These are phyloP conservation scores for Pica pica DNA, from an alignment of 2,113 vertebrate genomes.

Conservation along the genomic window DNA sequence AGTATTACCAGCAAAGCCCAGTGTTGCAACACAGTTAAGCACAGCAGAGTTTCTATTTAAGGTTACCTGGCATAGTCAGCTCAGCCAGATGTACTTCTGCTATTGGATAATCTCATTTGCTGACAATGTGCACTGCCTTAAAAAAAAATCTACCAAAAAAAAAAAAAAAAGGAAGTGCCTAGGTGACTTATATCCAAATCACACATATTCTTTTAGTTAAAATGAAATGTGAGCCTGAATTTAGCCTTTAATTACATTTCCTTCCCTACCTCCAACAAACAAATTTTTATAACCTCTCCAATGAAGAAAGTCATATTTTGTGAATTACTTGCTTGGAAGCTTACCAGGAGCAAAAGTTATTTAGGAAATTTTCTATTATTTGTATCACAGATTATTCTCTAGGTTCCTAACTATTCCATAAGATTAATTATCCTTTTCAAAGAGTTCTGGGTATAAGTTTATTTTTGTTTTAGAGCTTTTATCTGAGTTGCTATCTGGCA, in stretches of 20 bases:
- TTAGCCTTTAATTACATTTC: conserved; percentile 81
- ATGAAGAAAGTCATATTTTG: conserved; percentile 72
- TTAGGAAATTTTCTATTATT: conserved; percentile 73
- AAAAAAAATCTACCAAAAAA: not conserved
- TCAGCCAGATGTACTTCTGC: conserved; percentile 72
- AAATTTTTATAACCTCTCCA: conserved; percentile 74
- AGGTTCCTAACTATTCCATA: not conserved
- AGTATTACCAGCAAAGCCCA: conserved; percentile 69
- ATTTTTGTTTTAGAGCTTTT: conserved; percentile 35
- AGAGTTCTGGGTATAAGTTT: not conserved
- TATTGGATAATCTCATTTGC: conserved; percentile 73
- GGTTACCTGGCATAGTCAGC: conserved; percentile 73
- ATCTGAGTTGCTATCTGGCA: conserved; percentile 24
- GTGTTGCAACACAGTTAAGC: conserved; percentile 68
- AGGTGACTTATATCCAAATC: conserved; percentile 79
- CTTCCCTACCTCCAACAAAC: conserved; percentile 75
- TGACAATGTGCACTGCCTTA: conserved; percentile 67
- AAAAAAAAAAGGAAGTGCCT: conserved; percentile 61
- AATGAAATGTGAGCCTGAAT: conserved; percentile 74
- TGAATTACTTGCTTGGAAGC: conserved; percentile 69
- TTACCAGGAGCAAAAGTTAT: conserved; percentile 56
- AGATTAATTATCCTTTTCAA: conserved; percentile 20
- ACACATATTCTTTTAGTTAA: conserved; percentile 76
- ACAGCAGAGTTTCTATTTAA: conserved; percentile 71
- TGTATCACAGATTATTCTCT: conserved; percentile 41